phyloP scores from a whole-genome alignment of 2,797 vertebrate species.

The Pipistrellus kuhlii region DNA sequence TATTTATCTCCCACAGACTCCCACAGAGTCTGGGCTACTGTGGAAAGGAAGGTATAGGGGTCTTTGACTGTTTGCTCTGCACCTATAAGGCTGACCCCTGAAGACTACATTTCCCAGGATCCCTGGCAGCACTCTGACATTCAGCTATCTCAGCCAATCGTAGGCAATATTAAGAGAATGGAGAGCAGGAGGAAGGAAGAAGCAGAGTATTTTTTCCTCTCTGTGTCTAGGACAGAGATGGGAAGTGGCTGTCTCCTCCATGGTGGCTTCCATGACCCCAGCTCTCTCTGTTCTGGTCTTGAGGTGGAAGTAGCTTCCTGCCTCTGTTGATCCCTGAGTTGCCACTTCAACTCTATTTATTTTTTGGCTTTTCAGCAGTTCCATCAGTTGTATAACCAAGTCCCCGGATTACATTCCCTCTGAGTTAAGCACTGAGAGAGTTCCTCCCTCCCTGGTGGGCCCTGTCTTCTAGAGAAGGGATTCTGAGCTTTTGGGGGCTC shows the following conservation, averaged over 20 bases:
- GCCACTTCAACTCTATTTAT: not conserved
- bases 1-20: not conserved
- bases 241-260: not conserved
- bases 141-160: not conserved
- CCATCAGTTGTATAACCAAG: not conserved
- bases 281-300: not conserved
- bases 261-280: not conserved
- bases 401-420: not conserved
- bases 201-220: not conserved
- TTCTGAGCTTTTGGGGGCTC: not conserved
- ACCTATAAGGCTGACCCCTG: not conserved
- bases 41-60: not conserved
- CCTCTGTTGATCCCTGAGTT: not conserved
- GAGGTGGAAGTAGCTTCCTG: not conserved
- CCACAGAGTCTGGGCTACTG: not conserved
- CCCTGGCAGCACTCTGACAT: not conserved
- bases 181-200: not conserved
- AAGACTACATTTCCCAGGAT: constrained; percentile 58
- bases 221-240: not conserved
- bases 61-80: not conserved
- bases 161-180: not conserved
- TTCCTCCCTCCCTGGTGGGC: not conserved
- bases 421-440: not conserved
- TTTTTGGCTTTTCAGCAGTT: not conserved
- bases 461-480: not conserved